phyloP scores from a whole-genome alignment of 2,888 invertebrate species.

The Cecidostiba fungosa region DNA sequence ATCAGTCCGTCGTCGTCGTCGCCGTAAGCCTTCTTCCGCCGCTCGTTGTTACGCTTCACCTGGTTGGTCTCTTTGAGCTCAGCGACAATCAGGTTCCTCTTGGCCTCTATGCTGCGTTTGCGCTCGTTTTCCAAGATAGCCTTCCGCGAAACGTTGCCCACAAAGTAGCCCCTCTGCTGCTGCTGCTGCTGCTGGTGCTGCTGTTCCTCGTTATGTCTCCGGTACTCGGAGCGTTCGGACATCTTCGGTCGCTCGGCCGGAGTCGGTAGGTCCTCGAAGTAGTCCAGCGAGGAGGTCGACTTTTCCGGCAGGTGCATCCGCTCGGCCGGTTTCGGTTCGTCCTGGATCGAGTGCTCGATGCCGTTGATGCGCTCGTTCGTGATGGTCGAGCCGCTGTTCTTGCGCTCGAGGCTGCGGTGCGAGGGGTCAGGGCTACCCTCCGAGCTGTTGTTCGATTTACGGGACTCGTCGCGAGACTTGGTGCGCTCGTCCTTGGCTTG shows the following conservation, averaged over 20 bases:
- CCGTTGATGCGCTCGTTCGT: conserved; percentile 72
- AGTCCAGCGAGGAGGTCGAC: conserved; percentile 66
- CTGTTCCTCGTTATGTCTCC: conserved; percentile 48
- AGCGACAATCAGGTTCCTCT: conserved; percentile 77
- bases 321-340: conserved; percentile 77
- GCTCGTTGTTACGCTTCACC: conserved; percentile 73
- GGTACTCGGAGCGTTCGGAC: conserved; percentile 45
- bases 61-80: conserved; percentile 78
- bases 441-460: conserved; percentile 69
- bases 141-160: conserved; percentile 78
- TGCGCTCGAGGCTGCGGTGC: conserved; percentile 69
- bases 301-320: conserved; percentile 76
- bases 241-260: conserved; percentile 77
- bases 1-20: conserved; percentile 74
- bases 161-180: conserved; percentile 74
- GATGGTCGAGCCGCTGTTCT: conserved; percentile 74
- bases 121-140: conserved; percentile 79
- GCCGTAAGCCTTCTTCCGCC: conserved; percentile 73
- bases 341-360: conserved; percentile 59
- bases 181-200: conserved; percentile 73
- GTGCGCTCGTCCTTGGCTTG: conserved; percentile 80
- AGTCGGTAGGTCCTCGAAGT: conserved; percentile 77
- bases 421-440: conserved; percentile 65
- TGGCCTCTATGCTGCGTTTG: conserved; percentile 77
- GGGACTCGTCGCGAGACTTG: conserved; percentile 67